These are phyloP conservation scores for Octopus bimaculoides DNA, from an alignment of 1,140 invertebrate genomes.

Conservation along the genomic window DNA sequence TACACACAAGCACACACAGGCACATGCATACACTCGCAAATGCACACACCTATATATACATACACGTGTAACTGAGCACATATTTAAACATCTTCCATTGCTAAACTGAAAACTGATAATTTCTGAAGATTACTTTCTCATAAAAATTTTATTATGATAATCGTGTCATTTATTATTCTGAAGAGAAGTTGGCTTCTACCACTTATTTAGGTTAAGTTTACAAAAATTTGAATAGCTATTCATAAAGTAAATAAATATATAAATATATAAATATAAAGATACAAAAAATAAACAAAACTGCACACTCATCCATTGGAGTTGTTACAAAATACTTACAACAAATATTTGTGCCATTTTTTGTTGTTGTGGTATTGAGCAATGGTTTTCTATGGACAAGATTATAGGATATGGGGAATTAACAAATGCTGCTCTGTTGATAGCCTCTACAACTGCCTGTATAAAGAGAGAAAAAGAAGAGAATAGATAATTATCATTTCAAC, in stretches of 20 bases:
- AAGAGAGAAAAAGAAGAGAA: constrained; percentile 7
- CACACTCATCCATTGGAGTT: too few species aligned
- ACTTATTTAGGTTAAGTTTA: too few species aligned
- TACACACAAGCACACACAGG: too few species aligned
- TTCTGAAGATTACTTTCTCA: neutral
- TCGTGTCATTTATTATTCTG: neutral
- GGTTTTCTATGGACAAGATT: constrained; percentile 94
- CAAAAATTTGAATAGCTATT: too few species aligned
- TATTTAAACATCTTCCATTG: too few species aligned
- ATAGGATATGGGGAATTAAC: constrained; percentile 87
- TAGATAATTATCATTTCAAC: too few species aligned
- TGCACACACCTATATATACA: too few species aligned
- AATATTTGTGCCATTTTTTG: constrained; percentile 93
- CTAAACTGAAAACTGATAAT: too few species aligned
- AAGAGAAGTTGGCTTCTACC: too few species aligned
- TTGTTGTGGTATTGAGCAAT: constrained; percentile 90
- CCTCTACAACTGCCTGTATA: constrained; percentile 78
- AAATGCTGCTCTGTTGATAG: constrained; percentile 89
- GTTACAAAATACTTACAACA: constrained; percentile 64
- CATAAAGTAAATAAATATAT: too few species aligned
- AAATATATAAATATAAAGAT: neutral
- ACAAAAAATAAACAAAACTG: neutral
- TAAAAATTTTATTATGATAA: neutral
- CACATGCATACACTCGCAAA: too few species aligned
- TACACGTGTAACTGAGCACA: too few species aligned